Evolutionary conservation across 2,797 vertebrate species (phyloP).

Genomic region (Malurus leucopterus): DNA sequence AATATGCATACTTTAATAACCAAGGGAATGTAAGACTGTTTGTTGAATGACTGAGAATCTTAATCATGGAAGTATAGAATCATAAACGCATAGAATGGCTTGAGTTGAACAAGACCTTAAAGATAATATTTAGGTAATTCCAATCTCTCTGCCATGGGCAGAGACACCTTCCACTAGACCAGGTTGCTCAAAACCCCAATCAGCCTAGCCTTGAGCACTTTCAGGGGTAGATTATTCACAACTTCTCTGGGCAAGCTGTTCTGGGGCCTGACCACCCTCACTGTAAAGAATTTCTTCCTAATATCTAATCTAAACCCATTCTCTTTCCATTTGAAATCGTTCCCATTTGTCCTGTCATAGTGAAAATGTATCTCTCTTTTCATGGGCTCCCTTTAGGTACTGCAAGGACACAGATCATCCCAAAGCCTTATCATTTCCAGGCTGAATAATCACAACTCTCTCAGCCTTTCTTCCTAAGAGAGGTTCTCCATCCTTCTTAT

Average conservation of each 20-base stretch:
- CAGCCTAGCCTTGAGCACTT: background rate
- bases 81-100: background rate
- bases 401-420: background rate
- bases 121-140: background rate
- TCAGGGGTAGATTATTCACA: background rate
- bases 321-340: background rate
- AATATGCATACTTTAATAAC: background rate
- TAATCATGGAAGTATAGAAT: background rate
- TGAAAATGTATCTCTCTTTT: background rate
- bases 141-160: background rate
- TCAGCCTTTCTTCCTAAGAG: background rate
- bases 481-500: background rate
- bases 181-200: background rate
- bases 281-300: background rate
- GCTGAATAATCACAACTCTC: background rate
- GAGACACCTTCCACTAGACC: background rate
- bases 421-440: background rate
- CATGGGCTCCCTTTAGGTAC: background rate
- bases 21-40: background rate
- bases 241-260: background rate
- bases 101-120: background rate
- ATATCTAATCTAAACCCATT: background rate
- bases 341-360: background rate
- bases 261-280: fast-evolving
- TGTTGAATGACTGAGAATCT: background rate